phyloP scores from a whole-genome alignment of 2,113 vertebrate genomes.

The Pygoscelis adeliae region DNA sequence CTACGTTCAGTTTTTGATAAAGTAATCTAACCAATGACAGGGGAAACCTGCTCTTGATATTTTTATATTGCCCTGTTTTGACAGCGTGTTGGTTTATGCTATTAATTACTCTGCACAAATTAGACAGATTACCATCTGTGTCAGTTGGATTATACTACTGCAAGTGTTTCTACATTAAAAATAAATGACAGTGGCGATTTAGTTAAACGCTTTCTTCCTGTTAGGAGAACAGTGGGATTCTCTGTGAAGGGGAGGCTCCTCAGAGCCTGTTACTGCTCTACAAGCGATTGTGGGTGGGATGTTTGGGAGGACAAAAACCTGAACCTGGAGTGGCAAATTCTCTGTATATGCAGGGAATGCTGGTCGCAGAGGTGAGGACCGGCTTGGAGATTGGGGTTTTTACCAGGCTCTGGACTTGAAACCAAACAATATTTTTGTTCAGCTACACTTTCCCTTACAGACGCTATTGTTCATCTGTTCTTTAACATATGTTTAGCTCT shows the following conservation, averaged over 20 bases:
- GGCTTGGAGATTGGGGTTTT: not conserved
- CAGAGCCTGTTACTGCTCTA: not conserved
- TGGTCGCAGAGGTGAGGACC: not conserved
- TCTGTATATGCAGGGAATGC: not conserved
- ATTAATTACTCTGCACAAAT: not conserved
- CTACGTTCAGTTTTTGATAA: not conserved
- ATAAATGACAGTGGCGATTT: not conserved
- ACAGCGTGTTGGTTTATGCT: not conserved
- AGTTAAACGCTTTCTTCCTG: not conserved
- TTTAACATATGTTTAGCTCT: not conserved
- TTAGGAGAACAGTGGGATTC: not conserved
- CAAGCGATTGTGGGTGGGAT: not conserved
- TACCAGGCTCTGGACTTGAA: not conserved
- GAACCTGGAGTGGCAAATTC: not conserved
- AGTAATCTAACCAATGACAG: not conserved
- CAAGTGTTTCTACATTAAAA: not conserved
- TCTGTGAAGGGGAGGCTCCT: not conserved
- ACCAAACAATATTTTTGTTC: not conserved
- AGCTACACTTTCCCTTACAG: not conserved
- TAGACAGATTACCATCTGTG: not conserved
- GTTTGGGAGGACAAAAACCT: not conserved
- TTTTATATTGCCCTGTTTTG: not conserved
- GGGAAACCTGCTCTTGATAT: not conserved
- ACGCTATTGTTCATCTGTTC: not conserved
- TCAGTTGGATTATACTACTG: not conserved